Evolutionary conservation across 2,888 invertebrate species (phyloP), one percentile per base, ranked within the genome.

Genomic region (Teinopalpus imperialis): DNA sequence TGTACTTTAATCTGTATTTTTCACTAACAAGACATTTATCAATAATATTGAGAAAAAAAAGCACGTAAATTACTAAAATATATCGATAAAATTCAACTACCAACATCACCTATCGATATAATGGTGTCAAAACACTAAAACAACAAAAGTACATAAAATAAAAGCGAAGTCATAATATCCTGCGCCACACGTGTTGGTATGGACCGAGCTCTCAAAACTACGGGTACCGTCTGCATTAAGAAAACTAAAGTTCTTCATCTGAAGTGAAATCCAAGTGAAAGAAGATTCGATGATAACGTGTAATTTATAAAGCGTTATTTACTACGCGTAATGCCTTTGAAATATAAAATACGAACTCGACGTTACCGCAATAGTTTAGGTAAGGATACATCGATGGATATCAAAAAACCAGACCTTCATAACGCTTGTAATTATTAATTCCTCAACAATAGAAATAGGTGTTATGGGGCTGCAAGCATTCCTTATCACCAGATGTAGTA

Each of bases 91-190:
- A 24, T 13, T 13, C 1, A 23, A 24, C 1, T 6, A 27, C 13
- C 31, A 13, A 37, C 18, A 42, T 18, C 9, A 37, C 16, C 10
- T 36, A 53, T 57, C 53, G 56, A 51, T 31, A 45, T 4, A 10
- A 20, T 0, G 29, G 8, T 26, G 14, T 24, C 26, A 27, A 67
- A 61, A 56, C 66, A 52, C 70, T 70, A 64, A 34, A 44, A 56
- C 55, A 69, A 68, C 46, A 46, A 21, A 63, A 69, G 72, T 67
- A 66, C 63, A 71, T 70, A 73, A 76, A 75, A 80, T 80, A 78
- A 81, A 77, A 80, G 74, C 70, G 69, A 63, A 74, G 79, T 73
- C 80, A 78, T 80, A 80, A 82, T 83, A 83, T 85, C 85, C 85
- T 81, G 76, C 59, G 71, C 56, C 46, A 61, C 76, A 68, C 78